Percentiles rank a stretch among this genome's conserved stretches.
Evolutionary conservation across 2,888 invertebrate genomes (phyloP).

Genomic region (Diarsia brunnea): DNA sequence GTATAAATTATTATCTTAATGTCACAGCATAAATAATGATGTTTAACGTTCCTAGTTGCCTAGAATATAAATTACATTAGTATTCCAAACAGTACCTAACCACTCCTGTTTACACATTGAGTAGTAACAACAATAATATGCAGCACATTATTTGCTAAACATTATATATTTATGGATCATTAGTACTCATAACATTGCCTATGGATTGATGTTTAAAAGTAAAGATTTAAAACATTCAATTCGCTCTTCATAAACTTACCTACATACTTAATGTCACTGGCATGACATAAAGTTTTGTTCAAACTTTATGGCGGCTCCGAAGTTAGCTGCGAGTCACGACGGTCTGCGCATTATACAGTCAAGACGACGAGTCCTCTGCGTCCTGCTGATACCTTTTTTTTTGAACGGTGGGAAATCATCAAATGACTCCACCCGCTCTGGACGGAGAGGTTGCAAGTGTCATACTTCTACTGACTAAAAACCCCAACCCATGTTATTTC

Average conservation of each 20-base stretch:
- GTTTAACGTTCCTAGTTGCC: too few species aligned
- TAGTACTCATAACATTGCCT: slow-evolving; percentile 14
- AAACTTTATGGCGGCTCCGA: too few species aligned
- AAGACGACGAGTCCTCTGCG: too few species aligned
- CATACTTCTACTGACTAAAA: too few species aligned
- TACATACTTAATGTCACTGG: neutral
- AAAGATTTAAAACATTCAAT: neutral
- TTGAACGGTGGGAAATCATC: too few species aligned
- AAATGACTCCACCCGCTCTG: too few species aligned
- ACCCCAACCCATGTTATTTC: too few species aligned
- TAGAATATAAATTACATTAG: neutral
- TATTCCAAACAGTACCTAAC: slow-evolving; percentile 1
- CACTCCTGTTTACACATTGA: slow-evolving; percentile 8
- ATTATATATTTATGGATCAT: slow-evolving; percentile 18
- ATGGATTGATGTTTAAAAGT: neutral
- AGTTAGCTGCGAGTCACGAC: too few species aligned
- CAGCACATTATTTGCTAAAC: slow-evolving; percentile 29
- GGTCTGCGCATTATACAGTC: too few species aligned
- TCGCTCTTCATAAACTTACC: neutral
- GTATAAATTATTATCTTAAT: neutral
- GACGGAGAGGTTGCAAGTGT: too few species aligned
- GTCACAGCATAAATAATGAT: neutral
- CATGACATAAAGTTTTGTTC: neutral
- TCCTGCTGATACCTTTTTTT: too few species aligned
- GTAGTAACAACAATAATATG: slow-evolving; percentile 19